Conservation (phyloP, 1,140 invertebrate species). For the Gerris buenoi region DNA sequence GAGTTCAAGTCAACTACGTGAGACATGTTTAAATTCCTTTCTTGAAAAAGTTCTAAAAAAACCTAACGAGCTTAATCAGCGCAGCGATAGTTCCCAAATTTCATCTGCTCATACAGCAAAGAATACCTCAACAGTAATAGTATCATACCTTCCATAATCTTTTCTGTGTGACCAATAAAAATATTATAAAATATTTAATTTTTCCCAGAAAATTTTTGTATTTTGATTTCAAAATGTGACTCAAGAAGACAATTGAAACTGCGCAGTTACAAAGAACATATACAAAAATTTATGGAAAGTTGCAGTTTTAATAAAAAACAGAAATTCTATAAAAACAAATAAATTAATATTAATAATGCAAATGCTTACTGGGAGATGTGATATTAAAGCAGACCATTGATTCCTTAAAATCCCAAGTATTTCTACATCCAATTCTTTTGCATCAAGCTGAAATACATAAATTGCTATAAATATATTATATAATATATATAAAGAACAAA, state of each 20-base stretch:
- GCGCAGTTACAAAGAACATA: background rate
- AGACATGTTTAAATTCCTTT: too few relatives aligned
- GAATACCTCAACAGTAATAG: too few relatives aligned
- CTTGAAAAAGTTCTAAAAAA: too few relatives aligned
- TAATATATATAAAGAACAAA: background rate
- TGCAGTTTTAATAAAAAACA: background rate
- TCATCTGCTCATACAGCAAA: too few relatives aligned
- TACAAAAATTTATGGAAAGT: background rate
- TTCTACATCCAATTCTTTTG: background rate
- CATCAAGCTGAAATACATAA: background rate
- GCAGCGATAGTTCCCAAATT: too few relatives aligned
- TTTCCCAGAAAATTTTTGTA: too few relatives aligned
- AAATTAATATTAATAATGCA: background rate
- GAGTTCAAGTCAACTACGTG: background rate
- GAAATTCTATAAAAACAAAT: background rate
- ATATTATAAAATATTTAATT: too few relatives aligned
- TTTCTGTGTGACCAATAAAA: too few relatives aligned
- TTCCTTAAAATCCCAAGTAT: background rate
- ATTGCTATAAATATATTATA: background rate
- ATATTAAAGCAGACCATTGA: background rate
- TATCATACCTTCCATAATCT: too few relatives aligned
- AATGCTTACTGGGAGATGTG: background rate
- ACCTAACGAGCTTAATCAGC: too few relatives aligned
- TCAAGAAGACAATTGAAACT: background rate
- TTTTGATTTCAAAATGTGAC: too few relatives aligned